A percentile compares a stretch with the other conserved stretches of the same genome.
Evolutionary conservation across 2,797 vertebrate species (phyloP).

Genomic region (Pipistrellus nathusii): DNA sequence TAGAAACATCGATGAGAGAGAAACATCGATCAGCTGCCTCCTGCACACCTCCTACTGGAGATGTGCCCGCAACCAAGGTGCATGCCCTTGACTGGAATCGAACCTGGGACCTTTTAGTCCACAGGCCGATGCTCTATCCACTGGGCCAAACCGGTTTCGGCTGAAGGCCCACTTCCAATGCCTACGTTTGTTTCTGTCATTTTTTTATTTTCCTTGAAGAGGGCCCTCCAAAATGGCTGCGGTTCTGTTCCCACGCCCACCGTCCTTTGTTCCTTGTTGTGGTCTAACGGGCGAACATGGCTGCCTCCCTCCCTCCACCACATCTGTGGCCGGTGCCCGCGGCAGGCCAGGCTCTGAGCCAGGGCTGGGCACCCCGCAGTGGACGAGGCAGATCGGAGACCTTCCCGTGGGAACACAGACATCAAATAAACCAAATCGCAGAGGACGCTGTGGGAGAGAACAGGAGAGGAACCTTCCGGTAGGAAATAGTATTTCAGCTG

Average conservation of each 20-base stretch:
- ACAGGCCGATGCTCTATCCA: too few relatives aligned
- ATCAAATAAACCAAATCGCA: neutral
- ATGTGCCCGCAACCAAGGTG: too few relatives aligned
- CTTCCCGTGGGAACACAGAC: neutral
- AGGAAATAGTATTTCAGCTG: neutral
- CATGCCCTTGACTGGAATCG: too few relatives aligned
- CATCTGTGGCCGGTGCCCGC: accelerated
- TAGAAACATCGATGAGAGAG: too few relatives aligned
- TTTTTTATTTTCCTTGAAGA: slow-evolving; percentile 30
- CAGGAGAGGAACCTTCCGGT: neutral
- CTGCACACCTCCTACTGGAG: too few relatives aligned
- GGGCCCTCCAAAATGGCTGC: neutral
- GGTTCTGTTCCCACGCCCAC: neutral
- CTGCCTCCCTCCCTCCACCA: neutral
- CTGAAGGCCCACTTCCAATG: neutral
- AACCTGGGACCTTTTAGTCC: too few relatives aligned
- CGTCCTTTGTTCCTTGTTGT: too few relatives aligned
- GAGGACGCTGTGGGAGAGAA: neutral
- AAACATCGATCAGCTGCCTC: too few relatives aligned
- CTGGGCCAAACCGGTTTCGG: too few relatives aligned
- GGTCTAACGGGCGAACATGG: neutral
- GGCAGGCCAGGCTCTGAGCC: neutral
- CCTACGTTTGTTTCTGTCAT: neutral
- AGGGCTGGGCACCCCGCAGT: neutral
- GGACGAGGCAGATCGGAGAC: neutral